Base-by-base conservation (phyloP, 2,888 invertebrate species). In the Tipula confusa region DNA sequence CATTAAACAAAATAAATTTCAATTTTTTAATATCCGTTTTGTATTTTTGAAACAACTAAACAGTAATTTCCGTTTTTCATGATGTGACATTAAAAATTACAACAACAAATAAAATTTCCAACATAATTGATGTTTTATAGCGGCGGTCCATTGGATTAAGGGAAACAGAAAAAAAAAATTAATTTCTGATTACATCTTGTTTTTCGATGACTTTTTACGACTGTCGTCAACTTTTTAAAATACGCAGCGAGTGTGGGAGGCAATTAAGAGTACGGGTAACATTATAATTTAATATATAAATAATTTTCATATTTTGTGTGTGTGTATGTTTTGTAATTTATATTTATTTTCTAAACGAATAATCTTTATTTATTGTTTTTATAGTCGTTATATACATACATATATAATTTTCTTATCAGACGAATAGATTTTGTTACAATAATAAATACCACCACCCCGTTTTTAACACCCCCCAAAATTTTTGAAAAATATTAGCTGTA, bases 31-130 rank as follows among this genome's bases (percentile, higher is more conserved):
- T 64, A 64, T 64, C 64, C 64, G 64, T 64, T 64, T 64, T 64
- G 64, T 64, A 64, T 82, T 82, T 33, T 82, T 82, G 33, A 82
- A 82, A 82, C 82, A 82, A 33, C 82, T 33, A 82, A 82, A 82
- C 82, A 82, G 82, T 82, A 82, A 82, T 82, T 82, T 82, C 82
- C 31, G 33, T 33, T 82, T 82, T 82, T 82, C 82, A 82, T 64
- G 64, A 64, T 64, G n/a, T n/a, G 24, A 1, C 64, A 64, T 64
- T 64, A 64, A 64, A 64, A 64, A 9, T 64, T 64, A 64, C 64
- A 24, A 64, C 64, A 64, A 64, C 64, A 43, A 64, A 64, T 43
- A 15, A 43, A 5, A 43, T 15, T 64, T 24, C 64, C 64, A 24
- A 64, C 64, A 64, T 64, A 64, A 64, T 64, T 64, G 64, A 64